phyloP scores from a whole-genome alignment of 1,140 invertebrate genomes.

The Chironomus striatipennis region DNA sequence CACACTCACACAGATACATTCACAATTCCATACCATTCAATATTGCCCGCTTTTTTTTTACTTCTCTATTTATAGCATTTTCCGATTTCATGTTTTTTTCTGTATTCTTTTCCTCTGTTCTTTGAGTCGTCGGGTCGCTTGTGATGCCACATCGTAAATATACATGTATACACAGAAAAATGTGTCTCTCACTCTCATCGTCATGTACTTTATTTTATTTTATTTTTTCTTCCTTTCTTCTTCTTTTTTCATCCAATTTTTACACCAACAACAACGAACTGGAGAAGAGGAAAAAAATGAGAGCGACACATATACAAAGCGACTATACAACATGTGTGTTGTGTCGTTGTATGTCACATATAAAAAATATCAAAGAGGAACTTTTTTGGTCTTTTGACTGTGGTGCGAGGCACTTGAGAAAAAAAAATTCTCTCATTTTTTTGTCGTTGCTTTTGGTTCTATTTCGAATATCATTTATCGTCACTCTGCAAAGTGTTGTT shows the following conservation, averaged over 20 bases:
- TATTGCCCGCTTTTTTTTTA: too few species aligned
- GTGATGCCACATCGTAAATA: not conserved
- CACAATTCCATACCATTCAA: too few species aligned
- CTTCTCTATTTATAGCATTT: conserved; percentile 15
- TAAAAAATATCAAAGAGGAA: too few species aligned
- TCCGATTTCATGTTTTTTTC: not conserved
- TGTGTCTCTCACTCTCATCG: conserved; percentile 2
- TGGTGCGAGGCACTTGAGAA: too few species aligned
- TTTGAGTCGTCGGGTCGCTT: not conserved
- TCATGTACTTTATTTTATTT: not conserved
- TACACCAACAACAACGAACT: not conserved
- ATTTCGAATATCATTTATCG: too few species aligned
- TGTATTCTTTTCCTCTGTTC: not conserved
- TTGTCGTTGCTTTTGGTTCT: too few species aligned
- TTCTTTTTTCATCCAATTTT: too few species aligned
- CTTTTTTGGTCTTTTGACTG: too few species aligned
- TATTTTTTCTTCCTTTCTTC: not conserved
- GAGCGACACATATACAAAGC: not conserved
- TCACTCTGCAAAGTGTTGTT: too few species aligned
- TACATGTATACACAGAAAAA: not conserved
- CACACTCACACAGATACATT: not conserved
- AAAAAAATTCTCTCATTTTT: too few species aligned
- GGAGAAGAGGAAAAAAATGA: not conserved
- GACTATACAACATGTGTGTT: too few species aligned
- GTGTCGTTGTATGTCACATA: too few species aligned